These are phyloP conservation scores for Leucoptera coffeella DNA, from an alignment of 2,888 invertebrate species.

Conservation along the genomic window DNA sequence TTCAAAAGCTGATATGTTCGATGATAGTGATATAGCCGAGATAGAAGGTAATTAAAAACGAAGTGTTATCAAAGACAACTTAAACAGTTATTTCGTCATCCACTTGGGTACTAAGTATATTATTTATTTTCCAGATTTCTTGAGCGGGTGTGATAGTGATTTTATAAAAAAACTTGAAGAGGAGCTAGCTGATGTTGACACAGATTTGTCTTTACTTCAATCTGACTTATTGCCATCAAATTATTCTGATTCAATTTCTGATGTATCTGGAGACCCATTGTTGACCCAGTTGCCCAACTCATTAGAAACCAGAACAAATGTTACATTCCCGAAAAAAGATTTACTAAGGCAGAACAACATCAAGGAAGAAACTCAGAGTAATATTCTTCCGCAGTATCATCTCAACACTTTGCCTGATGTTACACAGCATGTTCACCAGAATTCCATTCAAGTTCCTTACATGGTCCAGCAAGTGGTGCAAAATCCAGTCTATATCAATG, in stretches of 20 bases:
- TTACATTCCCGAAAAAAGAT: background rate
- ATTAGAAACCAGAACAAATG: slow-evolving; percentile 8
- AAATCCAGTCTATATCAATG: slow-evolving; percentile 18
- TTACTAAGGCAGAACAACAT: too few species aligned
- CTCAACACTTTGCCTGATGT: slow-evolving; percentile 16
- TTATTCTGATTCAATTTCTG: slow-evolving; percentile 23
- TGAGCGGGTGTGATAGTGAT: slow-evolving; percentile 62
- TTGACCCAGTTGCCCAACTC: slow-evolving; percentile 29
- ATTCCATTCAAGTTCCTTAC: slow-evolving; percentile 22
- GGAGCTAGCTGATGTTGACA: slow-evolving; percentile 27
- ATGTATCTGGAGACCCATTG: slow-evolving; percentile 30
- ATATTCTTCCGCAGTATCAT: background rate
- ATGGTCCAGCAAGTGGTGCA: slow-evolving; percentile 35
- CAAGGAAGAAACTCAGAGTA: too few species aligned
- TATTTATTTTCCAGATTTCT: slow-evolving; percentile 48
- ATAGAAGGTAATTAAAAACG: slow-evolving; percentile 55
- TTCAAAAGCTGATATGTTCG: slow-evolving; percentile 53
- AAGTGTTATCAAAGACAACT: background rate
- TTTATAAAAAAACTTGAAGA: slow-evolving; percentile 50
- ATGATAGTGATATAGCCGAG: slow-evolving; percentile 61
- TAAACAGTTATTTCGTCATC: too few species aligned
- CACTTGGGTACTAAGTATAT: too few species aligned
- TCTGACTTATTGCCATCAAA: slow-evolving; percentile 21
- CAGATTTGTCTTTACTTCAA: slow-evolving; percentile 20
- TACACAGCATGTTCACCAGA: slow-evolving; percentile 19